phyloP scores from a whole-genome alignment of 2,888 invertebrate genomes.

The Chrysodeixis includens region DNA sequence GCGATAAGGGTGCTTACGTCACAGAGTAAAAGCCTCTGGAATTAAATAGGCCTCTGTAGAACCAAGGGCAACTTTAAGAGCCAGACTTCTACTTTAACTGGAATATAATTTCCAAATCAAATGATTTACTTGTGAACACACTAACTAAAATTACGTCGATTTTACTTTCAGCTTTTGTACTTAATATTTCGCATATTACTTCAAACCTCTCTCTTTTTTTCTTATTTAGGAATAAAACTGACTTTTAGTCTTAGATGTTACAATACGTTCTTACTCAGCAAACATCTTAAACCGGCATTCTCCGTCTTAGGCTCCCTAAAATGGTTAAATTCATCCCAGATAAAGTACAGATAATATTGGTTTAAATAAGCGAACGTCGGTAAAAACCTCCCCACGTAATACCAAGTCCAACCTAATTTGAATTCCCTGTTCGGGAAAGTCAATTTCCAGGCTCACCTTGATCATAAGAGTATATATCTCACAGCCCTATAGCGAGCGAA shows the following conservation, averaged over 20 bases:
- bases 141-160: background rate
- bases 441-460: slow-evolving; percentile 48
- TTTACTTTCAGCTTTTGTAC: too few species aligned
- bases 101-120: slow-evolving; percentile 18
- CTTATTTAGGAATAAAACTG: too few species aligned
- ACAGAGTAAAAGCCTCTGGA: slow-evolving; percentile 48
- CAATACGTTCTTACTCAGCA: background rate
- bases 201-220: too few species aligned
- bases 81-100: slow-evolving; percentile 16
- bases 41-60: slow-evolving; percentile 46
- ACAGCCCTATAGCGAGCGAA: slow-evolving; percentile 12
- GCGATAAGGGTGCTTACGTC: slow-evolving; percentile 49
- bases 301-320: background rate
- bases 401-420: slow-evolving; percentile 21
- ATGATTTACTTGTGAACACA: slow-evolving; percentile 31
- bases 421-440: slow-evolving; percentile 41
- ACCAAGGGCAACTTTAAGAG: slow-evolving; percentile 42
- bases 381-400: slow-evolving; percentile 7
- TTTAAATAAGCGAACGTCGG: slow-evolving; percentile 3
- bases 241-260: background rate
- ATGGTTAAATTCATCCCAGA: background rate
- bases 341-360: background rate
- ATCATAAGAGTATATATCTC: slow-evolving; percentile 21
- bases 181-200: too few species aligned
- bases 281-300: background rate